These are phyloP conservation scores for Tautogolabrus adspersus DNA, from an alignment of 2,113 vertebrate genomes.

Conservation along the genomic window DNA sequence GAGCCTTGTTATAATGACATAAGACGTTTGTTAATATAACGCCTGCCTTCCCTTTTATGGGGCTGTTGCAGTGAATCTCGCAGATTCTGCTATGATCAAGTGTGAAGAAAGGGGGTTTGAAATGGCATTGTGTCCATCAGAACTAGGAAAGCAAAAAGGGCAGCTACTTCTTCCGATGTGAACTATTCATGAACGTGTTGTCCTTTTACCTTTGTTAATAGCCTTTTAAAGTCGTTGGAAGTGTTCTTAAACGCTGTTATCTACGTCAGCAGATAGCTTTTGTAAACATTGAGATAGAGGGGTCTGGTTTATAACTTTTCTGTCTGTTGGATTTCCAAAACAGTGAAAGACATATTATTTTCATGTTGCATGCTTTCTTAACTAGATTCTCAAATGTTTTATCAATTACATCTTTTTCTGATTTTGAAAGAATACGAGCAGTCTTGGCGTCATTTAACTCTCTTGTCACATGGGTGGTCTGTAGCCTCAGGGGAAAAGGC, in stretches of 20 bases:
- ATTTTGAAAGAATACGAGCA: neutral
- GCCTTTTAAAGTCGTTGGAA: slow-evolving; percentile 13
- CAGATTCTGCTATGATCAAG: slow-evolving; percentile 7
- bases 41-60: slow-evolving; percentile 62
- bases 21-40: slow-evolving; percentile 50
- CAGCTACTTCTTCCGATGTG: neutral
- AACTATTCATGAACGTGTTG: slow-evolving; percentile 3
- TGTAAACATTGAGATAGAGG: slow-evolving; percentile 15
- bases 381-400: neutral
- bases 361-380: neutral
- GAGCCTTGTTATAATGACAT: slow-evolving; percentile 47
- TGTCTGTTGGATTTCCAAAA: neutral
- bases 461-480: slow-evolving; percentile 23
- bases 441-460: neutral
- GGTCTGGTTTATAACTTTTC: slow-evolving; percentile 6
- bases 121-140: slow-evolving; percentile 1
- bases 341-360: neutral
- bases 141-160: neutral
- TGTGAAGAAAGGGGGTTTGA: slow-evolving; percentile 16
- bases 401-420: neutral
- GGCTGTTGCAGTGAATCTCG: slow-evolving; percentile 26
- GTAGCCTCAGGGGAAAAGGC: slow-evolving; percentile 10
- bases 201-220: neutral
- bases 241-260: neutral
- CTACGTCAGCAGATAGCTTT: slow-evolving; percentile 7